phyloP scores from a whole-genome alignment of 37 sponge, comb jelly and placozoan genomes.

The Eunapius fragilis region DNA sequence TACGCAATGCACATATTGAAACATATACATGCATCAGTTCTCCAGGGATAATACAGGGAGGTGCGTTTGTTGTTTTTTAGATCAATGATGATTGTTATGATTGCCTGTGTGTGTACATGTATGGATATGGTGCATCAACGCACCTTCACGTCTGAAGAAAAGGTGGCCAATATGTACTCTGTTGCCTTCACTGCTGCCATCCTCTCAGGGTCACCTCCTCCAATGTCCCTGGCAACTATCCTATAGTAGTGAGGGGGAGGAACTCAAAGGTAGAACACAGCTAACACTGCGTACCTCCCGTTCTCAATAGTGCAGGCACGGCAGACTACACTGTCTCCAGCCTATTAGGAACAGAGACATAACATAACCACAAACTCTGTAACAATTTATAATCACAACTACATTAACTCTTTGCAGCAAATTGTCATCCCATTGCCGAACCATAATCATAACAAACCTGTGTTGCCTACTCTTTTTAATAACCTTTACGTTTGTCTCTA shows the following conservation, averaged over 20 bases:
- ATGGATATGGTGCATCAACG: too few species aligned
- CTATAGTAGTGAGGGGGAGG: neutral
- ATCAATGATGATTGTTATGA: too few species aligned
- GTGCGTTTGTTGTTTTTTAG: too few species aligned
- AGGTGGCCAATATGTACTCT: neutral
- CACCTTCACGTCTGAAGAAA: neutral
- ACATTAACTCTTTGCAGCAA: too few species aligned
- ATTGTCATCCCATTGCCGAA: too few species aligned
- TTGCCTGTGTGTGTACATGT: too few species aligned
- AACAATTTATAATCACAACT: too few species aligned
- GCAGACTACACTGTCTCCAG: neutral
- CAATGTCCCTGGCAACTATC: conserved; percentile 45
- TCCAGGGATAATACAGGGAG: too few species aligned
- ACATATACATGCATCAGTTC: neutral
- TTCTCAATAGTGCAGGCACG: neutral
- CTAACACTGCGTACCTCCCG: neutral
- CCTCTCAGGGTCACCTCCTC: conserved; percentile 32
- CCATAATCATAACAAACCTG: too few species aligned
- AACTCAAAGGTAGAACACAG: neutral
- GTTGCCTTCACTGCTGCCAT: conserved; percentile 19
- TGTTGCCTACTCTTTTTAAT: too few species aligned
- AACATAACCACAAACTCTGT: too few species aligned
- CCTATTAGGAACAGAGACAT: neutral
- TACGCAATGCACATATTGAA: neutral
- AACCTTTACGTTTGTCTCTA: too few species aligned